Conservation (phyloP, 2,888 invertebrate genomes). For the Hololepta plana region DNA sequence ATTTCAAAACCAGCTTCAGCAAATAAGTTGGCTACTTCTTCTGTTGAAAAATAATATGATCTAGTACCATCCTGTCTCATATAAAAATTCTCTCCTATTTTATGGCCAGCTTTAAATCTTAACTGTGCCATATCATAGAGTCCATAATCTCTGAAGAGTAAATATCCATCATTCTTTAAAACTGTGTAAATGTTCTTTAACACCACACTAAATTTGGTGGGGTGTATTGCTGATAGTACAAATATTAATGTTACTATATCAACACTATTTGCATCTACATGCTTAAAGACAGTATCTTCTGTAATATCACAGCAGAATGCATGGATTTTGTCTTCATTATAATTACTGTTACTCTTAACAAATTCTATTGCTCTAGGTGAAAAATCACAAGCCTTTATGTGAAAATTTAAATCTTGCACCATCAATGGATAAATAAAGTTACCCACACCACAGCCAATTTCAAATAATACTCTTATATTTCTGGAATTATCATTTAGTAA, state of each 20-base stretch:
- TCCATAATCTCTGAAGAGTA: constrained; percentile 88
- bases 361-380: constrained; percentile 80
- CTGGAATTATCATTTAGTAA: constrained; percentile 37
- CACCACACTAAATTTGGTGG: constrained; percentile 53
- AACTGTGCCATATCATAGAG: constrained; percentile 91
- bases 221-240: constrained; percentile 88
- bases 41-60: constrained; percentile 63
- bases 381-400: constrained; percentile 81
- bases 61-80: constrained; percentile 94
- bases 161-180: constrained; percentile 55
- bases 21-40: constrained; percentile 50
- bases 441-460: constrained; percentile 93
- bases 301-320: constrained; percentile 82
- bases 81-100: constrained; percentile 84
- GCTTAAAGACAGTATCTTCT: constrained; percentile 40
- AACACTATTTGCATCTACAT: constrained; percentile 32
- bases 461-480: constrained; percentile 36
- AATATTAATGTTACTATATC: constrained; percentile 85
- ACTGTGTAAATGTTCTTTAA: constrained; percentile 43
- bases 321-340: constrained; percentile 41
- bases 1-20: constrained; percentile 49
- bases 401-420: constrained; percentile 54
- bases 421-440: constrained; percentile 88
- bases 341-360: constrained; percentile 51
- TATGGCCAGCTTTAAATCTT: constrained; percentile 81